Conservation (phyloP, 2,113 vertebrate genomes). For the Lepus timidus region DNA sequence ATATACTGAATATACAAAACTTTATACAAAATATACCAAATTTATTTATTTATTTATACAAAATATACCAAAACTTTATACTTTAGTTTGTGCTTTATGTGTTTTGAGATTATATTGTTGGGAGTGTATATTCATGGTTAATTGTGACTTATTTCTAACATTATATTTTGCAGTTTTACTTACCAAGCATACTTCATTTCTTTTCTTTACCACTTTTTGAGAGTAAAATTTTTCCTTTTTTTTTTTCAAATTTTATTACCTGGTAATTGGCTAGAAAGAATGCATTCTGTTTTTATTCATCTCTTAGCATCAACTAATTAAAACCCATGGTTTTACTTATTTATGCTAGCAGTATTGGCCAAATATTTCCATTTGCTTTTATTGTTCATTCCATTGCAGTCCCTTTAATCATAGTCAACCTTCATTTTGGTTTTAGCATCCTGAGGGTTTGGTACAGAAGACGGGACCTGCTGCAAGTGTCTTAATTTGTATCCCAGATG, state of each 20-base stretch:
- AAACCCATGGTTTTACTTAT: background rate
- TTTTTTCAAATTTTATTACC: constrained; percentile 22
- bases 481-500: background rate
- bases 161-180: background rate
- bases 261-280: background rate
- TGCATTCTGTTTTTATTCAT: background rate
- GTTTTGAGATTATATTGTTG: background rate
- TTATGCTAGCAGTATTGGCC: background rate
- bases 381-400: background rate
- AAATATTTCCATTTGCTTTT: background rate
- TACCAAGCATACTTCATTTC: background rate
- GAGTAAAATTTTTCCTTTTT: background rate
- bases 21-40: no score
- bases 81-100: background rate
- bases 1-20: background rate
- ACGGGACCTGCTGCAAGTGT: background rate
- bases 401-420: accelerated
- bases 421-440: background rate
- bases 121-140: background rate
- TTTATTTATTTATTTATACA: no score
- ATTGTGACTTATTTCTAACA: background rate
- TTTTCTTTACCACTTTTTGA: background rate
- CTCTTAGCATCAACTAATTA: background rate
- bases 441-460: background rate
- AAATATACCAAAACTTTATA: background rate